These are phyloP conservation scores for Lagodon rhomboides DNA, from an alignment of 2,797 vertebrate species.

Conservation along the genomic window DNA sequence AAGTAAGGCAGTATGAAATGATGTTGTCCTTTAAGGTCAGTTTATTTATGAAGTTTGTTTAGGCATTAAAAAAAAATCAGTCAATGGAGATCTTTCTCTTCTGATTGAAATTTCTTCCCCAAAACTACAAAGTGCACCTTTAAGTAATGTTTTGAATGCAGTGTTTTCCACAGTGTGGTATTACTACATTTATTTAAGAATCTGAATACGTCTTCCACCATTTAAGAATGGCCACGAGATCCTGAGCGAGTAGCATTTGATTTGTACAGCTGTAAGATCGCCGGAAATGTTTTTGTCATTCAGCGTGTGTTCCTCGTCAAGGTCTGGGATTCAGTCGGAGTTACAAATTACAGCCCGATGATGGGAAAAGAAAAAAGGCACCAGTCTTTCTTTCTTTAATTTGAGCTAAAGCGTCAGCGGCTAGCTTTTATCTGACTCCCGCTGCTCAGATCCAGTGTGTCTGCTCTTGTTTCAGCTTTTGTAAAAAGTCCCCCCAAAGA, in stretches of 20 bases:
- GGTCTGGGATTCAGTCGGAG: slow-evolving; percentile 2
- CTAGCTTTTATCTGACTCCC: slow-evolving; percentile 58
- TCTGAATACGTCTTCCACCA: no score
- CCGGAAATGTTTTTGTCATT: background rate
- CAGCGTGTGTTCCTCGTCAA: background rate
- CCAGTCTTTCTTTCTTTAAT: slow-evolving; percentile 27
- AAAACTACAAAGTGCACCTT: no score
- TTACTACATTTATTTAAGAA: no score
- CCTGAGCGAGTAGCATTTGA: background rate
- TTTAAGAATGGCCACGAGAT: background rate
- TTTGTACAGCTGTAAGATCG: background rate
- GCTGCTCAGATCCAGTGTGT: slow-evolving; percentile 39
- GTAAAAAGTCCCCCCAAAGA: slow-evolving; percentile 47
- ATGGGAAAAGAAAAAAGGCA: slow-evolving; percentile 1
- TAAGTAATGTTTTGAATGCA: no score
- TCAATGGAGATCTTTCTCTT: no score
- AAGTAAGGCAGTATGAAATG: no score
- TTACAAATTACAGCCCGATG: background rate
- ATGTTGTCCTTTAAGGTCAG: no score
- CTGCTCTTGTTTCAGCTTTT: slow-evolving; percentile 58
- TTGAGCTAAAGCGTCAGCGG: slow-evolving; percentile 1
- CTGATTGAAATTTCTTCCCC: no score
- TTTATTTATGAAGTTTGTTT: no score
- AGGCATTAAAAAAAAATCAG: no score
- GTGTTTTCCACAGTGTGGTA: no score